Base-by-base conservation (phyloP, 2,113 vertebrate species). In the Montifringilla adamsi region DNA sequence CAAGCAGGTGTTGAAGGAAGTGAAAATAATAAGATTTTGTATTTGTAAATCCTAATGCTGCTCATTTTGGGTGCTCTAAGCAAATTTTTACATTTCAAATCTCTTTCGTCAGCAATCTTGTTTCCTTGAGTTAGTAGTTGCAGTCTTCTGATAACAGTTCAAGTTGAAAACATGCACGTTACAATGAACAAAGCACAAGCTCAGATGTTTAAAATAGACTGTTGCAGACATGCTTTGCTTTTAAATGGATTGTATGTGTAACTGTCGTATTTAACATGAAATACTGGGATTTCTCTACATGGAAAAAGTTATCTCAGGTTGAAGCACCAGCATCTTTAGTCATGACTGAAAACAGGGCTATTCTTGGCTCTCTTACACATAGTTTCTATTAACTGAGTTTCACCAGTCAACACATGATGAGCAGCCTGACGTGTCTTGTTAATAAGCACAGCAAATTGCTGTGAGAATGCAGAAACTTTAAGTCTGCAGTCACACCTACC, bases 11-110 rank as follows among this genome's bases (percentile, higher is more conserved):
- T 55, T 80, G 60, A 90, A 90, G 21, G 13, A 78, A 62, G 31
- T 81, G 46, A 88, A 72, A 94, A 75, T 82, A 77, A 7, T 35
- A 74, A 30, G 13, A 15, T 84, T 90, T 95, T 53, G 13, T 78
- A 82, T 79, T 56, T 80, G 37, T 66, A 58, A 55, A 41, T 47
- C 31, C 2, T 81, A 47, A 75, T 77, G 15, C 24, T 70, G 6
- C 35, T 84, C 5, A 50, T 80, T 88, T 77, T 15, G 18, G 19
- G 17, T 77, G 41, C 77, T 52, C 11, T 35, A 53, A 89, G 15
- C 41, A 80, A 73, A 50, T 70, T 80, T 1, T 12, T 67, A 30
- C 6, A 5, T 73, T 78, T 84, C 19, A 63, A 90, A 44, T 19
- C 26, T 21, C 13, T 89, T 84, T 90, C 82, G 26, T 77, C 55